Conservation (phyloP, 2,888 invertebrate genomes). For the Uloborus plumipes region DNA sequence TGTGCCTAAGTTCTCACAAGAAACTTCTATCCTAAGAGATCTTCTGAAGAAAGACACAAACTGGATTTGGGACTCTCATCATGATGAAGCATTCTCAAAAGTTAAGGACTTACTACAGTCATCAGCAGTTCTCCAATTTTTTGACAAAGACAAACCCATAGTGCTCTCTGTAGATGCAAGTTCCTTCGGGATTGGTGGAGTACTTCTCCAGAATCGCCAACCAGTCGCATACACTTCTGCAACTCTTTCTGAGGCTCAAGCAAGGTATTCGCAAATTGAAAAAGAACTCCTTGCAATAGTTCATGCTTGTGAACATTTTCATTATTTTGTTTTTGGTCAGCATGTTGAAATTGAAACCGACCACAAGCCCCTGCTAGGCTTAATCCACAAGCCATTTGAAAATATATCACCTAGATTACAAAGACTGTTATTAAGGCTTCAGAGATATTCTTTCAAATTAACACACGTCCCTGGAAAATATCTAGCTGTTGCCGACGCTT, state of each 20-base stretch:
- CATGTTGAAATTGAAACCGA: constrained; percentile 69
- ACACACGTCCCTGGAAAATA: constrained; percentile 57
- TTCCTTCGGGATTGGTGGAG: constrained; percentile 69
- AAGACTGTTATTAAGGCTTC: constrained; percentile 68
- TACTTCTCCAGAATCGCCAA: constrained; percentile 68
- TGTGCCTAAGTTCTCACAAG: background rate
- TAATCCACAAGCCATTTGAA: constrained; percentile 69
- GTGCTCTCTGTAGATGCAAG: constrained; percentile 69
- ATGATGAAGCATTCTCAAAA: no score
- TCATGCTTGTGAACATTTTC: constrained; percentile 21
- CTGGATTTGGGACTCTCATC: constrained; percentile 66
- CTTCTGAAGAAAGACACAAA: constrained; percentile 10
- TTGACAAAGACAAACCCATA: constrained; percentile 67
- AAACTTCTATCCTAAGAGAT: no score
- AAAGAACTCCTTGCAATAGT: constrained; percentile 67
- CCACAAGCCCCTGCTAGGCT: constrained; percentile 70
- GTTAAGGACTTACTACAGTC: constrained; percentile 68
- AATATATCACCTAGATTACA: constrained; percentile 70
- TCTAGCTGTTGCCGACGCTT: constrained; percentile 65
- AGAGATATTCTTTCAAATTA: constrained; percentile 19
- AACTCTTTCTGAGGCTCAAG: constrained; percentile 69
- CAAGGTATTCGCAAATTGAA: constrained; percentile 70
- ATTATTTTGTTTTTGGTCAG: constrained; percentile 35
- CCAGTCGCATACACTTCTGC: constrained; percentile 70
- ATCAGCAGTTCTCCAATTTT: constrained; percentile 69